phyloP scores from a whole-genome alignment of 2,888 invertebrate genomes.

The Crioceris asparagi region DNA sequence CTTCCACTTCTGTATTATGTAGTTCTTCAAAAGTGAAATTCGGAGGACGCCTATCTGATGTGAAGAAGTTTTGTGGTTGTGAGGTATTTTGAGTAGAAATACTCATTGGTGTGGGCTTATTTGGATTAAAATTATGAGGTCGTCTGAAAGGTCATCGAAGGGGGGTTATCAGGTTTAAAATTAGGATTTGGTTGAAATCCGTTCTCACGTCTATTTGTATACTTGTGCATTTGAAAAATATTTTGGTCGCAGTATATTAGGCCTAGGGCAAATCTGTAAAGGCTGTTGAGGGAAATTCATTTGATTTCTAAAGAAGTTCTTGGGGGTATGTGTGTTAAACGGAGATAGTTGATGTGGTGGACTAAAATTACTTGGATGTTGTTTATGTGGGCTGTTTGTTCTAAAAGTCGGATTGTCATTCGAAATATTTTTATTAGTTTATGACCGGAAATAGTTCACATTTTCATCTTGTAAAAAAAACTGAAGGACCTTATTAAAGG shows the following conservation, averaged over 20 bases:
- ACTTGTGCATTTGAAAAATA: slow-evolving; percentile 4
- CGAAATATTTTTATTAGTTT: neutral
- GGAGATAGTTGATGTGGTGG: no score
- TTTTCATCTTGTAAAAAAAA: slow-evolving; percentile 7
- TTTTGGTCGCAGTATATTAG: neutral
- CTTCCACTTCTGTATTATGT: neutral
- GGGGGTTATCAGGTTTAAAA: no score
- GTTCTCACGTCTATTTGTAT: neutral
- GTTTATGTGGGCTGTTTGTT: neutral
- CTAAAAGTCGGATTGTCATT: no score
- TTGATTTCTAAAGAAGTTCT: no score
- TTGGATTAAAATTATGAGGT: no score
- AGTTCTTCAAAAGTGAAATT: slow-evolving; percentile 1
- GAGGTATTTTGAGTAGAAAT: slow-evolving; percentile 5
- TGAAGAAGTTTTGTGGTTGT: neutral
- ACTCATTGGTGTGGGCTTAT: slow-evolving; percentile 2
- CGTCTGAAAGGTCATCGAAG: no score
- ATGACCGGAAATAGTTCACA: slow-evolving; percentile 3
- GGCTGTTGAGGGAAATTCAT: neutral
- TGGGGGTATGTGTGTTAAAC: no score
- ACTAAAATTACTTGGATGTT: no score
- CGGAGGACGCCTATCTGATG: neutral
- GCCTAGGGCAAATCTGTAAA: neutral
- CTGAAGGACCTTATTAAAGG: slow-evolving; percentile 5
- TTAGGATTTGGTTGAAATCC: neutral